Conservation (phyloP, 2,797 vertebrate species). For the Aphelocoma californica region DNA sequence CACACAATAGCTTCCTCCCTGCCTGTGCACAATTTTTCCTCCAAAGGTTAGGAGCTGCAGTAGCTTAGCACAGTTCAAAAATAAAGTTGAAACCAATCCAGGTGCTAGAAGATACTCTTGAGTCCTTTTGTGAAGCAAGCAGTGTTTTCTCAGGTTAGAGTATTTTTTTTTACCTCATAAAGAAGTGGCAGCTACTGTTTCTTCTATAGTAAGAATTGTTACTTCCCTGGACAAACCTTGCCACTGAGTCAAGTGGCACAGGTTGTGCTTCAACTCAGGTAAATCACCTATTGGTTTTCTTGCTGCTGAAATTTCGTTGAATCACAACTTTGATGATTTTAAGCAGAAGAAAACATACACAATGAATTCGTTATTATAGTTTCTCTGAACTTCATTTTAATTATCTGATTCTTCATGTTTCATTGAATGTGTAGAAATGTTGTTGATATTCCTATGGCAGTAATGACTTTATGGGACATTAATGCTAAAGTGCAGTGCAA, state of each 20-base stretch:
- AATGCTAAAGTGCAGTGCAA: background rate
- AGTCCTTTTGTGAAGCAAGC: background rate
- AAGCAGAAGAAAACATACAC: background rate
- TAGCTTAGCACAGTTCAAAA: background rate
- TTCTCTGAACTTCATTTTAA: background rate
- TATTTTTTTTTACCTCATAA: background rate
- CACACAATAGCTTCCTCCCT: background rate
- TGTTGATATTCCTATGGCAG: background rate
- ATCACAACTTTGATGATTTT: background rate
- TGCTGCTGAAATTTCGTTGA: background rate
- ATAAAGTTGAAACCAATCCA: background rate
- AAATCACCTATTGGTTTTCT: background rate
- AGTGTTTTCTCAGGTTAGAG: background rate
- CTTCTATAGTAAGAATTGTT: background rate
- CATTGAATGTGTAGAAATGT: background rate
- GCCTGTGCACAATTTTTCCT: background rate
- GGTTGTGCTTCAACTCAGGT: background rate
- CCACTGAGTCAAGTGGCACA: background rate
- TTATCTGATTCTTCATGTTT: background rate
- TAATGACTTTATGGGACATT: background rate
- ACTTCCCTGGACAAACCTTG: fast-evolving
- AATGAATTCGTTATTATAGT: background rate
- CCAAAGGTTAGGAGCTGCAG: background rate
- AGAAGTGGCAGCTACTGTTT: background rate
- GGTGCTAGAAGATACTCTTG: background rate